Evolutionary conservation across 2,888 invertebrate species (phyloP).

Genomic region (Tupiocoris notatus): DNA sequence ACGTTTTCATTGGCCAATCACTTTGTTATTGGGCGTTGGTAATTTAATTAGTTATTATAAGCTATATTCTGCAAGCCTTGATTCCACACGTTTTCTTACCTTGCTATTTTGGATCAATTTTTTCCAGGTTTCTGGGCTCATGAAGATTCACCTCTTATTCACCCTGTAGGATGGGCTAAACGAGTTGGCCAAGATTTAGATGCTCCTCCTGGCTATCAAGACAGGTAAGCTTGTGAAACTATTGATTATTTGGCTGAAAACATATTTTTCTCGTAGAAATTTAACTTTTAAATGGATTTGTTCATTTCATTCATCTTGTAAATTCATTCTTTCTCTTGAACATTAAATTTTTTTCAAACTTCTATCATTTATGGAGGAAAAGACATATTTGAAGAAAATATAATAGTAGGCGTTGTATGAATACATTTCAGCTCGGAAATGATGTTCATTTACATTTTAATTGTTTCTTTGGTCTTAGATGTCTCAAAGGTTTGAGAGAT

Average conservation of each 20-base stretch:
- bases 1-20: too few relatives aligned
- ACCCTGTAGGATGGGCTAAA: conserved; percentile 96
- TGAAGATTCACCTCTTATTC: conserved; percentile 89
- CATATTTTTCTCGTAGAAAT: background rate
- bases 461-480: conserved; percentile 13
- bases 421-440: background rate
- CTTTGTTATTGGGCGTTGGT: too few relatives aligned
- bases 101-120: too few relatives aligned
- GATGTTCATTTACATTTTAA: background rate
- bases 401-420: background rate
- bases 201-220: conserved; percentile 76
- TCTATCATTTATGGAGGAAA: background rate
- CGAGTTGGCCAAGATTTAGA: conserved; percentile 84
- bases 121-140: conserved; percentile 89
- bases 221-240: conserved; percentile 56
- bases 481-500: conserved; percentile 65
- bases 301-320: background rate
- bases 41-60: too few relatives aligned
- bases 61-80: too few relatives aligned
- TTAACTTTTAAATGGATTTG: background rate
- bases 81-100: too few relatives aligned
- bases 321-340: background rate
- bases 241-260: background rate
- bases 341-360: too few relatives aligned
- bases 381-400: background rate